Conservation (phyloP, 1,140 invertebrate genomes). For the Meloidogyne hapla region DNA sequence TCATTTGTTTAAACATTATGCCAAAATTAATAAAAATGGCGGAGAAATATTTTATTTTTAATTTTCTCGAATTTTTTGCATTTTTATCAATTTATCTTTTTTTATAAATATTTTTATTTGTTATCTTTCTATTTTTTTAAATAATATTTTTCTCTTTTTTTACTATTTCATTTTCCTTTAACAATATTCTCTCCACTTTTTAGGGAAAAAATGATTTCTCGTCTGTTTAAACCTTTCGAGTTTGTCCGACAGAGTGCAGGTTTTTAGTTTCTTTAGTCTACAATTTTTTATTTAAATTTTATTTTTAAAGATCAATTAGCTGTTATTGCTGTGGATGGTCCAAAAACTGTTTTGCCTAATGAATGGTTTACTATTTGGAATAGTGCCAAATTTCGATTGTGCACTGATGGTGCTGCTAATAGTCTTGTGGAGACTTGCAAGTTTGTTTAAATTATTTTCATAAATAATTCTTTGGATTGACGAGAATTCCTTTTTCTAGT, state of each 20-base stretch:
- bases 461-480: not conserved
- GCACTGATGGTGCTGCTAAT: constrained; percentile 37
- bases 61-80: too few species aligned
- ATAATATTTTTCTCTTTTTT: too few species aligned
- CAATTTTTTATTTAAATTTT: not conserved
- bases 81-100: too few species aligned
- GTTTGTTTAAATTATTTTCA: constrained; percentile 19
- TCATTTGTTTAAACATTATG: too few species aligned
- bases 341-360: constrained; percentile 12
- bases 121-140: too few species aligned
- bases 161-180: too few species aligned
- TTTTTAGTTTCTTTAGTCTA: not conserved
- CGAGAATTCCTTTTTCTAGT: too few species aligned
- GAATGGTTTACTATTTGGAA: constrained; percentile 32
- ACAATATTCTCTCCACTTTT: too few species aligned
- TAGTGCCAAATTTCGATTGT: constrained; percentile 24
- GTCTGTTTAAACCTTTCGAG: not conserved
- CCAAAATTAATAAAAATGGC: too few species aligned
- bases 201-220: not conserved
- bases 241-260: not conserved
- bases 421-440: constrained; percentile 18
- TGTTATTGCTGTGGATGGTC: constrained; percentile 5
- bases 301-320: not conserved
- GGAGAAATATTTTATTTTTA: too few species aligned
- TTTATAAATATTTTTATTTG: too few species aligned